Conservation (phyloP, 2,113 vertebrate genomes). For the Petromus typicus region DNA sequence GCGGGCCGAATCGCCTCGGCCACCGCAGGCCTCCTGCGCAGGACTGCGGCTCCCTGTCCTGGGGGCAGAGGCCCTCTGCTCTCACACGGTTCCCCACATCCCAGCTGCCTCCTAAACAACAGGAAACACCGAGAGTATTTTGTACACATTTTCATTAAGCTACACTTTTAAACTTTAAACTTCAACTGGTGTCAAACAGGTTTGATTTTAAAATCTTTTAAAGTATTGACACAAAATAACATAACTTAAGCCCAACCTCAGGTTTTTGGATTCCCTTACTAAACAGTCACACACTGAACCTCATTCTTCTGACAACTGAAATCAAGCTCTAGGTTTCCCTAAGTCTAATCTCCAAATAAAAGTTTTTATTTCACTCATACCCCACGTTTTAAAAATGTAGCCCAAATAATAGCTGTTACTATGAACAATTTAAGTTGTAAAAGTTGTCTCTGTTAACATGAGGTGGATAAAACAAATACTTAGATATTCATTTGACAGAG, state of each 20-base stretch:
- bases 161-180: conserved; percentile 39
- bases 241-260: neutral
- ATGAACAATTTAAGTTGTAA: neutral
- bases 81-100: neutral
- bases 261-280: neutral
- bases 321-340: neutral
- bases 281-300: neutral
- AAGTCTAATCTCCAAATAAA: neutral
- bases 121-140: neutral
- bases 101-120: neutral
- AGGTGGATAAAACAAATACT: neutral
- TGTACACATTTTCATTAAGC: neutral
- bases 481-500: neutral
- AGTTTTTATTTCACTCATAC: neutral
- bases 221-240: neutral
- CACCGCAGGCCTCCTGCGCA: neutral
- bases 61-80: neutral
- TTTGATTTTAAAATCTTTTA: neutral
- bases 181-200: neutral
- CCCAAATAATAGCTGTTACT: neutral
- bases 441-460: neutral
- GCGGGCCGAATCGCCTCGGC: neutral
- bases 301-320: neutral
- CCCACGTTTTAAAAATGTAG: neutral
- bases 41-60: neutral